Evolutionary conservation across 1,140 invertebrate genomes (phyloP).

Genomic region (Lepeophtheirus salmonis): DNA sequence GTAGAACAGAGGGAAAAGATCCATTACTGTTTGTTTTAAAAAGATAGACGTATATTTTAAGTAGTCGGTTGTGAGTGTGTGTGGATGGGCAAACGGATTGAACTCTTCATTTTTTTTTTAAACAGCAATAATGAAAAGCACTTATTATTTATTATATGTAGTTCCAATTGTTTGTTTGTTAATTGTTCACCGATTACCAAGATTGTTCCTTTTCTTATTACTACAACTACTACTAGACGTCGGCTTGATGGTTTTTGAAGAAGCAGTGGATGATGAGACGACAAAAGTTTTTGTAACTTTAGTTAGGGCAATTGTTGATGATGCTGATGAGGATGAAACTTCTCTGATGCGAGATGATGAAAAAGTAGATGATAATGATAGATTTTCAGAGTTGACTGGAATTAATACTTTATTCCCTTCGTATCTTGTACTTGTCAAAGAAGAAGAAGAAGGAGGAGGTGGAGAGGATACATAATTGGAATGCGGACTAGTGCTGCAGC

Average conservation of each 20-base stretch:
- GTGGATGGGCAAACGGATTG: too few species aligned
- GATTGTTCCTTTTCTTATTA: too few species aligned
- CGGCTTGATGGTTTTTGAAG: neutral
- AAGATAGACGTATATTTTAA: too few species aligned
- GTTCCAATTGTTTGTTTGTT: too few species aligned
- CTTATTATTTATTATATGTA: too few species aligned
- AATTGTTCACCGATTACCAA: too few species aligned
- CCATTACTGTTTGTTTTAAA: too few species aligned
- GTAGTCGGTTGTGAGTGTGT: too few species aligned
- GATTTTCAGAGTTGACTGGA: neutral
- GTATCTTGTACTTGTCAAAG: neutral
- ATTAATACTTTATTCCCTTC: neutral
- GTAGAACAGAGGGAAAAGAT: too few species aligned
- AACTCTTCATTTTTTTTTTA: too few species aligned
- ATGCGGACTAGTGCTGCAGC: neutral
- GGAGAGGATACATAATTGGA: neutral
- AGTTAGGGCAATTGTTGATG: neutral
- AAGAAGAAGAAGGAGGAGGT: too few species aligned
- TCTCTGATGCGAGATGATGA: neutral
- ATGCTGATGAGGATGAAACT: neutral
- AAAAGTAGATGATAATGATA: neutral
- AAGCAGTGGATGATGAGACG: neutral
- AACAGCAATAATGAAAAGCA: too few species aligned
- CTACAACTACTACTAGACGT: neutral
- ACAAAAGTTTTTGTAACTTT: neutral